Evolutionary conservation across 1,140 invertebrate species (phyloP), one percentile per base, ranked within the genome.

Genomic region (Laodelphax striatellus): DNA sequence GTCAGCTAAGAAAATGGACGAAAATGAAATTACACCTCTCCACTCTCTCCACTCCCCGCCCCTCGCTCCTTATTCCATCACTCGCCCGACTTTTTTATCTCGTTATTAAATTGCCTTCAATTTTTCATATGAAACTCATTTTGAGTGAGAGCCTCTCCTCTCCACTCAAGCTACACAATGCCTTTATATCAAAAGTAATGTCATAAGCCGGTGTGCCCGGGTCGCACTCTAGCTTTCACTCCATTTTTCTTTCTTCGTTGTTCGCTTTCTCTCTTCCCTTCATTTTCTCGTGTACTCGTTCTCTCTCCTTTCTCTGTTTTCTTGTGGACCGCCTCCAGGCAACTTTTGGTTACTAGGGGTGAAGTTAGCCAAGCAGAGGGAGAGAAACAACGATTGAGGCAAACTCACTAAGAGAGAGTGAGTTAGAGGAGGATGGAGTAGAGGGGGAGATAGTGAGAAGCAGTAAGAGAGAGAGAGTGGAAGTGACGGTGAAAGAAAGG

Each of bases 11-110:
- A 50, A 50, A 50, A 50, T 60, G 58, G 58, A 41, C 41, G 42
- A 31, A 54, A 52, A 60, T 38, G 50, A 31, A 52, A 60, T 60
- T 60, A 60, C 50, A 21, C 53, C 31, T 42, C 28, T 34, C 38
- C 31, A 52, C n/a, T 60, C 19, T 5, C 42, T 52, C 19, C 52
- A 6, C 44, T 8, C 24, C 17, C 38, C 41, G 9, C n/a, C 13
- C 41, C 46, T 42, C 34, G 19, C 14, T 50, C 17, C 14, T 59
- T 54, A 28, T 42, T 52, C 38, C 16, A 34, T 58, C 46, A 28
- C 22, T 16, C 31, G 10, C 42, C 22, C 31, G 10, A 31, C 42
- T 22, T 46, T 44, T 46, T 58, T 42, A 50, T 19, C 16, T 34
- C 24, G 16, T 60, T 60, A 16, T 60, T 19, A 50, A 50, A 50